A percentile compares a stretch with the other conserved stretches of the same genome.
These are phyloP conservation scores for Nixonia krombeini DNA, from an alignment of 1,140 invertebrate genomes.

Conservation along the genomic window DNA sequence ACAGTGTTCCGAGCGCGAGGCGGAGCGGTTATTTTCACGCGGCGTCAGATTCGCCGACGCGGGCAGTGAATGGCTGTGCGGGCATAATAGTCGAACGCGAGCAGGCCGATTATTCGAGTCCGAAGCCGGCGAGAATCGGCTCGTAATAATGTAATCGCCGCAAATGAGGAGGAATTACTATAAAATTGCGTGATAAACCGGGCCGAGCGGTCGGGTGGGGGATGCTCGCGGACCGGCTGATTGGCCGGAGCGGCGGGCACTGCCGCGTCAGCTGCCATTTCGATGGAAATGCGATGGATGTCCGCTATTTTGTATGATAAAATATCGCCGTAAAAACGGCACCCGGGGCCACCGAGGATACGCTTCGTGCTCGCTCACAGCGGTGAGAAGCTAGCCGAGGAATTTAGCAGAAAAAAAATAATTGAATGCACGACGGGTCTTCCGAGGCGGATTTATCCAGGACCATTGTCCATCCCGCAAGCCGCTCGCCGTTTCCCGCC, in stretches of 20 bases:
- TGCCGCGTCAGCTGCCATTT: slow-evolving; percentile 65
- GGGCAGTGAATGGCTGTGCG: not conserved
- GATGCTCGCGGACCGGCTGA: slow-evolving; percentile 32
- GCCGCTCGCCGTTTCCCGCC: slow-evolving; percentile 2
- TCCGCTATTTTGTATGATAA: slow-evolving; percentile 67
- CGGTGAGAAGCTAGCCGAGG: slow-evolving; percentile 32
- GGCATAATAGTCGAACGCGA: slow-evolving; percentile 20
- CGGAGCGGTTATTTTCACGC: too few species aligned
- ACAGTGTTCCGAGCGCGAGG: too few species aligned
- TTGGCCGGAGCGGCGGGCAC: slow-evolving; percentile 47
- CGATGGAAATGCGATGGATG: slow-evolving; percentile 69
- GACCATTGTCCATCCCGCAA: not conserved
- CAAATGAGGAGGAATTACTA: slow-evolving; percentile 71
- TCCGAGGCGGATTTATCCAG: slow-evolving; percentile 3
- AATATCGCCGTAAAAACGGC: slow-evolving; percentile 60
- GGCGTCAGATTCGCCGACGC: too few species aligned
- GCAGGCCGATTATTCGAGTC: slow-evolving; percentile 33
- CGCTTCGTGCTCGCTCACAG: slow-evolving; percentile 39
- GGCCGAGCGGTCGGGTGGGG: slow-evolving; percentile 44
- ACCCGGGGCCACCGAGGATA: slow-evolving; percentile 46
- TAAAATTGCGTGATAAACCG: slow-evolving; percentile 67
- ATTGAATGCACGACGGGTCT: slow-evolving; percentile 19
- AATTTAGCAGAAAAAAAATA: slow-evolving; percentile 37
- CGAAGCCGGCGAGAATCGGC: slow-evolving; percentile 47
- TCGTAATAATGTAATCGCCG: slow-evolving; percentile 64